These are phyloP conservation scores for Tromatobia lineatoria DNA, from an alignment of 2,888 invertebrate genomes.

Conservation along the genomic window DNA sequence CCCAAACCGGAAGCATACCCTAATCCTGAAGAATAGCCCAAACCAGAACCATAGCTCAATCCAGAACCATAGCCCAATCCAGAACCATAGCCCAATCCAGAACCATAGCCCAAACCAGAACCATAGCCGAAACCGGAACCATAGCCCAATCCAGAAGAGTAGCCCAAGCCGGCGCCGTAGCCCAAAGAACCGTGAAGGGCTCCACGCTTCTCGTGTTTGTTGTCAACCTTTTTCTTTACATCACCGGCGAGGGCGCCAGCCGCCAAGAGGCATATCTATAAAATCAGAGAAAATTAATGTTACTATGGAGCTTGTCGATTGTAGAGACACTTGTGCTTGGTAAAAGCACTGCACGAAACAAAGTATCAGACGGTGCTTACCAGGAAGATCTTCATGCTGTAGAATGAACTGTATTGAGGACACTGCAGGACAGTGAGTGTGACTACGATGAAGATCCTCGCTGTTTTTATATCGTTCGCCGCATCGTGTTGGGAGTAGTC, in stretches of 20 bases:
- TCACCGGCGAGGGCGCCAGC: slow-evolving; percentile 64
- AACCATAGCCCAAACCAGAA: neutral
- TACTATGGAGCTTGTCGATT: neutral
- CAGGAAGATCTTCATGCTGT: slow-evolving; percentile 74
- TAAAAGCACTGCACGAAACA: no score
- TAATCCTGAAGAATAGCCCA: neutral
- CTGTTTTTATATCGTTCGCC: slow-evolving; percentile 77
- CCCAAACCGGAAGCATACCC: neutral
- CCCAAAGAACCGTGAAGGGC: no score
- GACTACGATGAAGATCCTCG: slow-evolving; percentile 64
- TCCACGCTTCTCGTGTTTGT: slow-evolving; percentile 71
- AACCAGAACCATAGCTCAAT: neutral
- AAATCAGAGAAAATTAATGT: neutral
- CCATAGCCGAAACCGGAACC: neutral
- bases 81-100: neutral
- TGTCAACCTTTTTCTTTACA: slow-evolving; percentile 44
- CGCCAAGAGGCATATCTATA: slow-evolving; percentile 71
- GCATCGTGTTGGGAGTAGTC: slow-evolving; percentile 47
- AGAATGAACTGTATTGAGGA: slow-evolving; percentile 39
- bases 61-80: neutral
- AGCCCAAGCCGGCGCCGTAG: neutral
- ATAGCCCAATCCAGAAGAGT: neutral
- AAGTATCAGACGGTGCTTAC: slow-evolving; percentile 70
- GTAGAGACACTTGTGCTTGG: neutral
- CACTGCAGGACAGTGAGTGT: slow-evolving; percentile 71